Conservation (phyloP, 2,113 vertebrate species). For the Corythoichthys haematopterus region DNA sequence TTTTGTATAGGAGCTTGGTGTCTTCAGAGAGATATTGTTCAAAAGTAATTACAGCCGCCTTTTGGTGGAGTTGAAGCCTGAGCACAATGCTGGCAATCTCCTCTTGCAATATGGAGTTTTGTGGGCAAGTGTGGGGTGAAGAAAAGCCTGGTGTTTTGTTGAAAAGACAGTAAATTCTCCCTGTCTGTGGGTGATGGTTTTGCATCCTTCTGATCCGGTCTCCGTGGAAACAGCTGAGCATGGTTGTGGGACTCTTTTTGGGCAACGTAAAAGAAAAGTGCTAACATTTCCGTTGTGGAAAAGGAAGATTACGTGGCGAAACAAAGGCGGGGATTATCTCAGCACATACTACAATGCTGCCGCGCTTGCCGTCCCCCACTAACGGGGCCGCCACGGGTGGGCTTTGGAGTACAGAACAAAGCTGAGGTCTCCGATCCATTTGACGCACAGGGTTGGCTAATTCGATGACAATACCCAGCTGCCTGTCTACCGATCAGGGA, state of each 20-base stretch:
- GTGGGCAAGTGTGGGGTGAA: slow-evolving; percentile 30
- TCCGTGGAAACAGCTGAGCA: slow-evolving; percentile 47
- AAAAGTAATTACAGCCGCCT: slow-evolving; percentile 56
- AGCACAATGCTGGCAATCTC: slow-evolving; percentile 57
- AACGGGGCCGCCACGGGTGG: slow-evolving; percentile 45
- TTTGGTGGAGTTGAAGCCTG: slow-evolving; percentile 42
- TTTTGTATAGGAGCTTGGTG: slow-evolving; percentile 26
- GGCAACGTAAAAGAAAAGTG: slow-evolving; percentile 32
- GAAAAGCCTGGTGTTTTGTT: slow-evolving; percentile 32
- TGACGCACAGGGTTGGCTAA: slow-evolving; percentile 50
- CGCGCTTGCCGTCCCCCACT: slow-evolving; percentile 42
- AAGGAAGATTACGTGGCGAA: slow-evolving; percentile 42
- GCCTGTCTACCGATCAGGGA: slow-evolving; percentile 47
- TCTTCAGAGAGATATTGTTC: slow-evolving; percentile 48
- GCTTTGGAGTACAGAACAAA: slow-evolving; percentile 64
- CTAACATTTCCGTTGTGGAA: slow-evolving; percentile 48
- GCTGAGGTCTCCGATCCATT: slow-evolving; percentile 56
- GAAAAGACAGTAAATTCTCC: slow-evolving; percentile 44
- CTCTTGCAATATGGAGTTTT: slow-evolving; percentile 39
- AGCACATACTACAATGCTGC: slow-evolving; percentile 56
- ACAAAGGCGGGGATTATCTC: slow-evolving; percentile 65
- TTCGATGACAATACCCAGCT: slow-evolving; percentile 58
- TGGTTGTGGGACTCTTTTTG: slow-evolving; percentile 2
- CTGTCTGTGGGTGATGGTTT: slow-evolving; percentile 41
- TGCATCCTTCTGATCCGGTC: slow-evolving; percentile 41